Percentiles rank a stretch among this genome's conserved stretches.
phyloP scores from a whole-genome alignment of 2,797 vertebrate genomes.

The Echeneis naucrates region DNA sequence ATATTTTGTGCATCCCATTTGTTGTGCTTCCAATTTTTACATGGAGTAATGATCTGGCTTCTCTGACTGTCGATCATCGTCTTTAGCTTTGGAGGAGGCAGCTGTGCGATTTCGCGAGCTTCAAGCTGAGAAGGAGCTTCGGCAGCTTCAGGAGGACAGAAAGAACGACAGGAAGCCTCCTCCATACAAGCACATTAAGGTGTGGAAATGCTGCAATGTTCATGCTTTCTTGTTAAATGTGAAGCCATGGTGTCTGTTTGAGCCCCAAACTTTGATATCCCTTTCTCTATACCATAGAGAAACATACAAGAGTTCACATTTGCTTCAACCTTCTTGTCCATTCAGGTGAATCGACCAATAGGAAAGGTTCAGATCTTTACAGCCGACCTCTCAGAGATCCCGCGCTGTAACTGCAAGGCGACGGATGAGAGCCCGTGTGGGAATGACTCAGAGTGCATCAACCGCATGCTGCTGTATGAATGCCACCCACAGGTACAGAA shows the following conservation, averaged over 20 bases:
- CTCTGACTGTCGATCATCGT: neutral
- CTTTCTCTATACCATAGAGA: too few species aligned
- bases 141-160: constrained; percentile 95
- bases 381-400: constrained; percentile 95
- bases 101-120: constrained; percentile 95
- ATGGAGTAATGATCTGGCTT: neutral
- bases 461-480: constrained; percentile 98
- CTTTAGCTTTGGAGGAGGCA: constrained; percentile 92
- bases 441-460: constrained; percentile 96
- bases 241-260: neutral
- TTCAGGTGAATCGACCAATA: constrained; percentile 93
- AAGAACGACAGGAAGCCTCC: constrained; percentile 97
- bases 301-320: neutral
- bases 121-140: constrained; percentile 95
- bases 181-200: constrained; percentile 98
- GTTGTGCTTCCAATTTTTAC: neutral
- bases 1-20: too few species aligned
- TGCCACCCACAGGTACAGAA: constrained; percentile 90
- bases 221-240: neutral
- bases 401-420: constrained; percentile 96
- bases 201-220: constrained; percentile 50
- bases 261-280: neutral
- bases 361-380: constrained; percentile 98
- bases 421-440: constrained; percentile 95
- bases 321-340: neutral